Conservation (phyloP, 2,797 vertebrate genomes). For the Xyrichtys novacula region DNA sequence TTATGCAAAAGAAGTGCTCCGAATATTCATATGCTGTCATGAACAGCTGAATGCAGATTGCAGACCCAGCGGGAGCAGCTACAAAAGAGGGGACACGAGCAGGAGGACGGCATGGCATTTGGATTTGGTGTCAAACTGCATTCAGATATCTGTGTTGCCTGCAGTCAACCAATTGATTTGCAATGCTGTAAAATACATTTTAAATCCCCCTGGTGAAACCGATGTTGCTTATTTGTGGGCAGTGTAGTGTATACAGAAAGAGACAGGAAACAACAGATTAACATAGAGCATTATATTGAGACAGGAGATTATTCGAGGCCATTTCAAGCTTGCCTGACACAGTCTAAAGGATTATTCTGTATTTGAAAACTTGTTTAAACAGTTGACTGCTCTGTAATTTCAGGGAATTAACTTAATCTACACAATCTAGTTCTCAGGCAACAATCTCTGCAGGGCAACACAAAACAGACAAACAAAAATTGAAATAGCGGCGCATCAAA, state of each 20-base stretch:
- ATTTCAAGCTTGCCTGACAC: slow-evolving; percentile 56
- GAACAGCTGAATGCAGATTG: slow-evolving; percentile 70
- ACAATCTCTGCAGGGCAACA: slow-evolving; percentile 36
- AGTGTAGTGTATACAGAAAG: slow-evolving; percentile 27
- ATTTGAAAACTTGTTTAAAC: slow-evolving; percentile 46
- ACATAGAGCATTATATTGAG: slow-evolving; percentile 38
- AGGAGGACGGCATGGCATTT: slow-evolving; percentile 58
- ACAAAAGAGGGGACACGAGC: slow-evolving; percentile 42
- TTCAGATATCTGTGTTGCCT: slow-evolving; percentile 48
- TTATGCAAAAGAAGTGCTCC: slow-evolving; percentile 54
- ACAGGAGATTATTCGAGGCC: slow-evolving; percentile 61
- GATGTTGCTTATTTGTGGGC: slow-evolving; percentile 41
- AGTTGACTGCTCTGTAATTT: slow-evolving; percentile 50
- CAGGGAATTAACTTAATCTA: slow-evolving; percentile 53
- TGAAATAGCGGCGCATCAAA: slow-evolving; percentile 3
- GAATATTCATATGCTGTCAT: slow-evolving; percentile 72
- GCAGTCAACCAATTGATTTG: slow-evolving; percentile 54
- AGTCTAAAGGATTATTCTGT: slow-evolving; percentile 56
- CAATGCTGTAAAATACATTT: slow-evolving; percentile 34
- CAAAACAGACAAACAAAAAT: slow-evolving; percentile 15
- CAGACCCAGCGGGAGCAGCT: slow-evolving; percentile 57
- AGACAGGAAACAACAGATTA: slow-evolving; percentile 55
- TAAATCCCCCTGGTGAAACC: slow-evolving; percentile 39
- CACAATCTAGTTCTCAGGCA: slow-evolving; percentile 35
- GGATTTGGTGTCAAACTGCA: slow-evolving; percentile 62